phyloP scores from a whole-genome alignment of 2,888 invertebrate genomes.

The Tupiocoris notatus region DNA sequence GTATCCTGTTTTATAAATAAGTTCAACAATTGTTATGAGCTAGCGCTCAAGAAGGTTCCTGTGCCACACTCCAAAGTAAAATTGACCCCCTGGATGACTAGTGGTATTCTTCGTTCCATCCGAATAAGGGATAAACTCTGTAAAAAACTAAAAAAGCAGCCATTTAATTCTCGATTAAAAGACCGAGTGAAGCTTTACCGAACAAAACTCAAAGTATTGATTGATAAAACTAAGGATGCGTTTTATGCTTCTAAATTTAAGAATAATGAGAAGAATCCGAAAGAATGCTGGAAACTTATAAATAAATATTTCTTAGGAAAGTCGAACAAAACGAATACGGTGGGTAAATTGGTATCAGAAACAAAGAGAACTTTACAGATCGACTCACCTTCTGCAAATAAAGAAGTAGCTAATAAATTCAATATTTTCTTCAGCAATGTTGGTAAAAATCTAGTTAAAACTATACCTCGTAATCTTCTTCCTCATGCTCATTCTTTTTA shows the following conservation, averaged over 20 bases:
- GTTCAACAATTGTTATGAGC: neutral
- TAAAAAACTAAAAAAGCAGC: neutral
- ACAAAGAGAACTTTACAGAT: neutral
- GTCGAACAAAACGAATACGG: neutral
- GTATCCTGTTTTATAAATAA: too few relatives aligned
- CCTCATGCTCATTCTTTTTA: neutral
- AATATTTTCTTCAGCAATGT: neutral
- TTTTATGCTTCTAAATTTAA: neutral
- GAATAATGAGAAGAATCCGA: neutral
- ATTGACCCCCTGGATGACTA: neutral
- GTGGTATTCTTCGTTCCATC: neutral
- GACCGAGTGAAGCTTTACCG: neutral
- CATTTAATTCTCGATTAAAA: neutral
- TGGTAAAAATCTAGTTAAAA: neutral
- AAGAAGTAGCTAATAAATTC: neutral
- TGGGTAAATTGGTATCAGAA: neutral
- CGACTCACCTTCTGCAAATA: neutral
- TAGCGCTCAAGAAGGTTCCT: neutral
- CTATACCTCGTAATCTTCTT: neutral
- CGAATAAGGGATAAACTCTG: slow-evolving; percentile 9
- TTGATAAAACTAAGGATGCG: neutral
- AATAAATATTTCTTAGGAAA: neutral
- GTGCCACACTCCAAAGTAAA: slow-evolving; percentile 1
- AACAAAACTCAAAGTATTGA: neutral
- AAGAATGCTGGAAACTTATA: slow-evolving; percentile 1